phyloP scores from a whole-genome alignment of 92 coral and sea anemone species.

The Actinernus sp. region DNA sequence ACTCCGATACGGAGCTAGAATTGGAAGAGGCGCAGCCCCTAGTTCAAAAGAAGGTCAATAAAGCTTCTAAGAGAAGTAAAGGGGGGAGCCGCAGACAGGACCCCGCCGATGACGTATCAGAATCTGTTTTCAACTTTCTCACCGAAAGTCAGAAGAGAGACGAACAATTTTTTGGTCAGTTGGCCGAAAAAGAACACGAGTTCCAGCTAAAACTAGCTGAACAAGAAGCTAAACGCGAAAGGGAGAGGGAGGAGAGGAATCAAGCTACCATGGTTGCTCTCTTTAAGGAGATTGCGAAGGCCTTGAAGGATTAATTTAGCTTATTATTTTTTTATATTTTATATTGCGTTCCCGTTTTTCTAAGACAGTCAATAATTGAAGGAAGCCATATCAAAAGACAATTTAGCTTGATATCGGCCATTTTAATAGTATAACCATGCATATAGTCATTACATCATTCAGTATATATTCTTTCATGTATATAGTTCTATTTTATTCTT shows the following conservation, averaged over 20 bases:
- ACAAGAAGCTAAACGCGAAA: neutral
- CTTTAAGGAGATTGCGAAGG: constrained; percentile 3
- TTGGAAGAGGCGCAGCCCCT: neutral
- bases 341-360: too few relatives aligned
- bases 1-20: neutral
- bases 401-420: too few relatives aligned
- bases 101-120: neutral
- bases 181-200: neutral
- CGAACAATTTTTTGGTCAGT: neutral
- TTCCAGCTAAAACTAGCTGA: neutral
- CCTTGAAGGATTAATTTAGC: neutral
- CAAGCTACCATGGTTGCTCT: neutral
- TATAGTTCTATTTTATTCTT: too few relatives aligned
- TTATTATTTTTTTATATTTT: neutral
- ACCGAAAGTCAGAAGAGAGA: neutral
- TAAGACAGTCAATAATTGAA: too few relatives aligned
- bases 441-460: too few relatives aligned
- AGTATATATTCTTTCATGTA: too few relatives aligned
- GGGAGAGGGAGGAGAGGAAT: neutral
- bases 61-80: neutral
- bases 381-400: too few relatives aligned
- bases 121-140: neutral
- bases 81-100: neutral
- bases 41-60: neutral
- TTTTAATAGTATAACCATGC: too few relatives aligned